Evolutionary conservation across 2,888 invertebrate species (phyloP).

Genomic region (Apotomis betuletana): DNA sequence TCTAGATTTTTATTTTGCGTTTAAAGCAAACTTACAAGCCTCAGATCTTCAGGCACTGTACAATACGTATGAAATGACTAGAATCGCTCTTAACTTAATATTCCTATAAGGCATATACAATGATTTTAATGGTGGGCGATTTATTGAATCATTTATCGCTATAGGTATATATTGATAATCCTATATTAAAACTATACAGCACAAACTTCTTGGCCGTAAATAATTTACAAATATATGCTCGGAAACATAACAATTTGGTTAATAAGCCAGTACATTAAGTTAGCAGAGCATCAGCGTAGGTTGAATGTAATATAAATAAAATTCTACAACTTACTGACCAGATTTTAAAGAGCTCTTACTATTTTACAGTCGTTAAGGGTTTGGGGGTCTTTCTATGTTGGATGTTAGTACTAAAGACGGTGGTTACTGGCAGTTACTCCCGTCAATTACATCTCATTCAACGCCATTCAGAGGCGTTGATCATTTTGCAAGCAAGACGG

Average conservation of each 20-base stretch:
- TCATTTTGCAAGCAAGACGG: conserved; percentile 38
- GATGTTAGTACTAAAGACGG: conserved; percentile 11
- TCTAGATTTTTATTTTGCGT: too few relatives aligned
- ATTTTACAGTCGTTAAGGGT: not conserved
- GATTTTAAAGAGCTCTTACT: not conserved
- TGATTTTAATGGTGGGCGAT: too few relatives aligned
- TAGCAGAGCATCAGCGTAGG: conserved; percentile 35
- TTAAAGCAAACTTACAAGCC: too few relatives aligned
- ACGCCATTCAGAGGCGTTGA: conserved; percentile 32
- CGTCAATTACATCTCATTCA: conserved; percentile 36
- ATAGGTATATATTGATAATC: too few relatives aligned
- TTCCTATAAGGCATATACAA: too few relatives aligned
- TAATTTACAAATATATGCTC: not conserved
- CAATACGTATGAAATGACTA: too few relatives aligned
- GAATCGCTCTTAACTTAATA: too few relatives aligned
- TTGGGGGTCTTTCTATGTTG: conserved; percentile 1
- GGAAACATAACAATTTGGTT: conserved; percentile 14
- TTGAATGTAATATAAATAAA: conserved; percentile 37
- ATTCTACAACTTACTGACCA: conserved; percentile 31
- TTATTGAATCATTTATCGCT: too few relatives aligned
- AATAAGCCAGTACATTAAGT: conserved; percentile 18
- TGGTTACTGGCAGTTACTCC: conserved; percentile 37
- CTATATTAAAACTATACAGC: too few relatives aligned
- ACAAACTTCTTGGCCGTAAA: not conserved
- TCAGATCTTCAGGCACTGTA: too few relatives aligned